Percentiles rank a stretch among this genome's conserved stretches.
Evolutionary conservation across 1,140 invertebrate species (phyloP).

Genomic region (Amphibalanus amphitrite): DNA sequence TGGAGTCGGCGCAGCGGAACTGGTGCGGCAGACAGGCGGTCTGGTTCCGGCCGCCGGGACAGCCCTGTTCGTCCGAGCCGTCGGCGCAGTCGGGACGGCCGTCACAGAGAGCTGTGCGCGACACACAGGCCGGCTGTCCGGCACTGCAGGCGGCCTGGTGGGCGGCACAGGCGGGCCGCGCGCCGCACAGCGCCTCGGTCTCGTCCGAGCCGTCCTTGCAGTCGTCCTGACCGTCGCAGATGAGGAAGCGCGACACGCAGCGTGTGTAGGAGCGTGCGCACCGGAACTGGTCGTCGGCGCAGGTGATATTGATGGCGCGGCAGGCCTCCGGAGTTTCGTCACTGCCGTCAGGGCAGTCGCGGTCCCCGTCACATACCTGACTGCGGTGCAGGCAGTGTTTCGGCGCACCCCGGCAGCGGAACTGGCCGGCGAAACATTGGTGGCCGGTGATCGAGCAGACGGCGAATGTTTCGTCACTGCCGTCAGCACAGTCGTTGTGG

Average conservation of each 20-base stretch:
- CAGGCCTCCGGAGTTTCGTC: constrained; percentile 57
- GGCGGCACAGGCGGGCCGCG: too few species aligned
- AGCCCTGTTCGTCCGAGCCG: constrained; percentile 47
- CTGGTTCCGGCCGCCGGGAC: neutral
- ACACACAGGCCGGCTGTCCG: constrained; percentile 18
- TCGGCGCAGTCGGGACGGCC: constrained; percentile 66
- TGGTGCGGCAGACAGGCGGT: constrained; percentile 20
- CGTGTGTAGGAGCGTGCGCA: constrained; percentile 62
- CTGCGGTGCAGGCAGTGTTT: constrained; percentile 43
- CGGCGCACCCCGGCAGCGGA: constrained; percentile 9
- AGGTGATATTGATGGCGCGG: constrained; percentile 30
- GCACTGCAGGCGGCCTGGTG: too few species aligned
- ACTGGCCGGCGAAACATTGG: neutral
- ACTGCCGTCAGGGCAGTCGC: constrained; percentile 73
- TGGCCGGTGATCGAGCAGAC: too few species aligned
- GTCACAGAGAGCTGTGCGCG: constrained; percentile 42
- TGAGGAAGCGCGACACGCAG: constrained; percentile 76
- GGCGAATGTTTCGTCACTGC: too few species aligned
- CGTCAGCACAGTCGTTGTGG: too few species aligned
- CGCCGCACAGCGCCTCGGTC: constrained; percentile 26
- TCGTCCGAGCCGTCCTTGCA: constrained; percentile 50
- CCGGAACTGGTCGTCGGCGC: constrained; percentile 59
- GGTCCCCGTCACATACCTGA: constrained; percentile 52
- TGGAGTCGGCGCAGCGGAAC: constrained; percentile 41
- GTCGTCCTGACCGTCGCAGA: constrained; percentile 80